These are phyloP conservation scores for Salvator merianae DNA, from an alignment of 2,113 vertebrate genomes.

Conservation along the genomic window DNA sequence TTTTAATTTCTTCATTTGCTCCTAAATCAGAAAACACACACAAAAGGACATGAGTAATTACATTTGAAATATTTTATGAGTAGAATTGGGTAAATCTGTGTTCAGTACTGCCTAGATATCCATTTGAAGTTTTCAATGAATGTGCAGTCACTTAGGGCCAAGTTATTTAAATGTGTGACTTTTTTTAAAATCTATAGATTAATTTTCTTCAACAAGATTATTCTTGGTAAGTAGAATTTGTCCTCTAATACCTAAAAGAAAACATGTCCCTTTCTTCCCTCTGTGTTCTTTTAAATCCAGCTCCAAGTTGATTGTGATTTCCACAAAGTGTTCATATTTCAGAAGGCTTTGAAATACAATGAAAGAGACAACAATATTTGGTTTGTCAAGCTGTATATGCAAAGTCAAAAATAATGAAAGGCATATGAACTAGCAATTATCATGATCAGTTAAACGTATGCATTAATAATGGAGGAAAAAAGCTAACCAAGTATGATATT, in stretches of 20 bases:
- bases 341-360: conserved; percentile 19
- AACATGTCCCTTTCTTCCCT: background rate
- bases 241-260: conserved; percentile 27
- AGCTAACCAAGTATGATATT: background rate
- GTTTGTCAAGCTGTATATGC: conserved; percentile 20
- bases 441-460: conserved; percentile 17
- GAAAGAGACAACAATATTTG: conserved; percentile 52
- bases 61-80: background rate
- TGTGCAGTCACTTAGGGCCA: conserved; percentile 21
- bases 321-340: conserved; percentile 54
- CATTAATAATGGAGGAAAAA: conserved; percentile 10
- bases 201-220: conserved; percentile 27
- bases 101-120: conserved; percentile 22
- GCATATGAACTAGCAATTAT: background rate
- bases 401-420: background rate
- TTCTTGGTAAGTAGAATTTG: conserved; percentile 32
- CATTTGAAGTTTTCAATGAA: conserved; percentile 47
- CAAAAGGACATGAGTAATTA: background rate
- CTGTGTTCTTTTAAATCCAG: conserved; percentile 19
- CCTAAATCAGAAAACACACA: background rate
- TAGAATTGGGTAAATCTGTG: conserved; percentile 3
- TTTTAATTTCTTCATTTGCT: background rate
- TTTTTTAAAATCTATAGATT: conserved; percentile 1
- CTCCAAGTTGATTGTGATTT: conserved; percentile 56
- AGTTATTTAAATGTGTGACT: conserved; percentile 25